Evolutionary conservation across 2,888 invertebrate genomes (phyloP).

Genomic region (Dinocampus coccinellae): DNA sequence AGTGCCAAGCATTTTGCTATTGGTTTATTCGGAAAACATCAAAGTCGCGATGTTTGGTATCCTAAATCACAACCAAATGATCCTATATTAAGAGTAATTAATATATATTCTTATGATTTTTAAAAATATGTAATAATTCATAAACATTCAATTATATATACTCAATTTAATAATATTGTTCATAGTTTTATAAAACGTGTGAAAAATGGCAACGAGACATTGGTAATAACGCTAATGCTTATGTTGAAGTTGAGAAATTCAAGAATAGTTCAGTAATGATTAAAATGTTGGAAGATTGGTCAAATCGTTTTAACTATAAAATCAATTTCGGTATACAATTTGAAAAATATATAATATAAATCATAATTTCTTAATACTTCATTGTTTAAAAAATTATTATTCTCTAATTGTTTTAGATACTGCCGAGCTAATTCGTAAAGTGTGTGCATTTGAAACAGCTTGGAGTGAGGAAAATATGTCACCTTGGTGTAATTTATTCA

Average conservation of each 20-base stretch:
- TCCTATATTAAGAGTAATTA: slow-evolving; percentile 76
- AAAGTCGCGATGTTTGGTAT: slow-evolving; percentile 75
- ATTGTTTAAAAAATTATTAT: neutral
- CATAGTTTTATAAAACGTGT: slow-evolving; percentile 85
- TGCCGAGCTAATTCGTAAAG: slow-evolving; percentile 77
- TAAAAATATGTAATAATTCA: neutral
- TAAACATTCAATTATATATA: neutral
- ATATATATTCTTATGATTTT: slow-evolving; percentile 7
- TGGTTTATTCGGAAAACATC: slow-evolving; percentile 80
- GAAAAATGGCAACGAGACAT: slow-evolving; percentile 79
- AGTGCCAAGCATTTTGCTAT: slow-evolving; percentile 83
- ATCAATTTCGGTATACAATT: slow-evolving; percentile 61
- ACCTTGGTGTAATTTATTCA: slow-evolving; percentile 85
- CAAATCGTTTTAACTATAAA: slow-evolving; percentile 74
- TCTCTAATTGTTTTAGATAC: slow-evolving; percentile 70
- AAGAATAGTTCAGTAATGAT: slow-evolving; percentile 72
- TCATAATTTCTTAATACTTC: neutral
- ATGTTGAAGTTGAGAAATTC: slow-evolving; percentile 73
- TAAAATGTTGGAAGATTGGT: slow-evolving; percentile 73
- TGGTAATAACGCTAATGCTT: slow-evolving; percentile 76
- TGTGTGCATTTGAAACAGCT: slow-evolving; percentile 87
- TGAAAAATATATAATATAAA: slow-evolving; percentile 7
- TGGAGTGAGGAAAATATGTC: slow-evolving; percentile 77
- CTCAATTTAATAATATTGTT: slow-evolving; percentile 45
- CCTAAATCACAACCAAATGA: slow-evolving; percentile 76